These are phyloP conservation scores for Philhelius pedissequus DNA, from an alignment of 2,888 invertebrate genomes.

Conservation along the genomic window DNA sequence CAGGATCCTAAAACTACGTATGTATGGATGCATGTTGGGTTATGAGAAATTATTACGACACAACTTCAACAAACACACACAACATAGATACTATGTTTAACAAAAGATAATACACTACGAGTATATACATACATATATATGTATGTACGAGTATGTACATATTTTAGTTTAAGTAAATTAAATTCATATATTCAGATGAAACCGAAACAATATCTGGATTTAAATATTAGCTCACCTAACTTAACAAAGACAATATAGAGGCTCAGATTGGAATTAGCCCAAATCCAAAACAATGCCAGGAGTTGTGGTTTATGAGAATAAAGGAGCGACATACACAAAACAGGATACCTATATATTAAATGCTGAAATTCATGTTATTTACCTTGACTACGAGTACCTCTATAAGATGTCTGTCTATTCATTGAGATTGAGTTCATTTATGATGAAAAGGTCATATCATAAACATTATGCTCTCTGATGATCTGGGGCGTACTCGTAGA, in stretches of 20 bases:
- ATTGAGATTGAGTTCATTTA: not conserved
- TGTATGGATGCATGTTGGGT: no score
- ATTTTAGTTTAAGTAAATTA: not conserved
- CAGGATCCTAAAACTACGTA: no score
- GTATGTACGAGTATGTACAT: no score
- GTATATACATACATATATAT: no score
- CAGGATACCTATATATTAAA: not conserved
- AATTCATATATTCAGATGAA: not conserved
- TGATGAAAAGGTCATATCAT: slow-evolving; percentile 2
- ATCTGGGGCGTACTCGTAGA: no score
- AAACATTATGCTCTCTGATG: not conserved
- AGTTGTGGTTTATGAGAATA: not conserved
- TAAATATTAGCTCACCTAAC: not conserved
- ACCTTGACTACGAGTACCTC: not conserved
- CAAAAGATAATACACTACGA: no score
- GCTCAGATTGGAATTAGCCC: not conserved
- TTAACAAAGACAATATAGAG: not conserved
- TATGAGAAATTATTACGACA: slow-evolving; percentile 2
- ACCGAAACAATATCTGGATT: not conserved
- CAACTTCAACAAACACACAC: not conserved
- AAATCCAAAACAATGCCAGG: not conserved
- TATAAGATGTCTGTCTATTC: not conserved
- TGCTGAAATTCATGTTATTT: not conserved
- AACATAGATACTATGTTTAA: not conserved
- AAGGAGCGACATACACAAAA: not conserved